Percentiles rank a stretch among this genome's conserved stretches.
Evolutionary conservation across 2,797 vertebrate species (phyloP).

Genomic region (Coregonus sp.): DNA sequence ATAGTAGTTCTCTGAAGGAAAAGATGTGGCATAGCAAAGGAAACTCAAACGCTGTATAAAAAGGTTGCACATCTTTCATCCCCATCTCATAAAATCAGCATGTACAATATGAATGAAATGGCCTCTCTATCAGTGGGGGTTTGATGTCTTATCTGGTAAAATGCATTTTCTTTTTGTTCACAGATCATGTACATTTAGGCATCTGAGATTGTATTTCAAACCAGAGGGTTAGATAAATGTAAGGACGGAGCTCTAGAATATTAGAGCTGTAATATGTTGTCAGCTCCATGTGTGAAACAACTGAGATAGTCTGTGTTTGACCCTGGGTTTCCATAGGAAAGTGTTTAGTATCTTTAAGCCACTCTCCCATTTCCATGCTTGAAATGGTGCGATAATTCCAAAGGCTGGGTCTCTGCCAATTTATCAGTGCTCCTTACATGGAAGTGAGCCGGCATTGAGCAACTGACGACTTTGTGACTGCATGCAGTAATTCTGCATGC

Average conservation of each 20-base stretch:
- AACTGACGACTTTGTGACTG: constrained; percentile 16
- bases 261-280: constrained; percentile 29
- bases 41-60: background rate
- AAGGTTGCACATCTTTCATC: background rate
- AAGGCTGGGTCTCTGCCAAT: constrained; percentile 39
- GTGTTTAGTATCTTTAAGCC: constrained; percentile 45
- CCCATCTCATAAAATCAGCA: background rate
- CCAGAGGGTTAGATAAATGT: constrained; percentile 2
- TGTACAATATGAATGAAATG: background rate
- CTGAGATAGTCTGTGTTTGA: constrained; percentile 36
- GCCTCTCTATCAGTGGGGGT: too few relatives aligned
- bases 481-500: too few relatives aligned
- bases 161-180: constrained; percentile 1
- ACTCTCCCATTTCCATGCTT: constrained; percentile 56
- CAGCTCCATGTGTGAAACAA: constrained; percentile 36
- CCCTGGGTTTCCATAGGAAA: constrained; percentile 35
- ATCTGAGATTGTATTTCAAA: background rate
- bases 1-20: constrained; percentile 3
- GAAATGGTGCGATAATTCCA: constrained; percentile 61
- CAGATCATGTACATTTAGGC: constrained; percentile 1
- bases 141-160: constrained; percentile 7
- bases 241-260: constrained; percentile 39
- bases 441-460: constrained; percentile 31
- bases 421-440: constrained; percentile 53
- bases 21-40: constrained; percentile 6